phyloP scores from a whole-genome alignment of 2,888 invertebrate genomes.

The Tuta absoluta region DNA sequence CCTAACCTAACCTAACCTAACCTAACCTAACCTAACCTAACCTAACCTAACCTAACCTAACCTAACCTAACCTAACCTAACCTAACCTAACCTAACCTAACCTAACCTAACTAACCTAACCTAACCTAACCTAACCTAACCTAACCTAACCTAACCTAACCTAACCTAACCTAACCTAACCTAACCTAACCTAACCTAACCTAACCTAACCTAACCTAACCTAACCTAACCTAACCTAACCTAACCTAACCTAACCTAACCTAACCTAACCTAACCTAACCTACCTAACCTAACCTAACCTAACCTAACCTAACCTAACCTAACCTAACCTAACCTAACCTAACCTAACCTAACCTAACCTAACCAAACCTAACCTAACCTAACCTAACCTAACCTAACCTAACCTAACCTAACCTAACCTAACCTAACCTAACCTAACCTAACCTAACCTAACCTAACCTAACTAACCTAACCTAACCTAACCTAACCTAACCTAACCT shows the following conservation, averaged over 20 bases:
- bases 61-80: constrained; percentile 36
- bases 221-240: constrained; percentile 34
- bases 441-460: constrained; percentile 35
- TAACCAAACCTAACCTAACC: constrained; percentile 35
- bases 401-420: constrained; percentile 35
- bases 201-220: constrained; percentile 37
- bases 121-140: constrained; percentile 38
- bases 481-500: constrained; percentile 34
- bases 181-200: constrained; percentile 36
- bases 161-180: constrained; percentile 39
- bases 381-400: constrained; percentile 35
- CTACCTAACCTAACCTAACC: too few relatives aligned
- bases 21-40: constrained; percentile 30
- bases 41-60: constrained; percentile 34
- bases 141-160: constrained; percentile 40
- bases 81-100: constrained; percentile 36
- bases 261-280: constrained; percentile 31
- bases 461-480: constrained; percentile 36
- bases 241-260: constrained; percentile 31
- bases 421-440: constrained; percentile 35
- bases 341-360: constrained; percentile 35
- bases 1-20: constrained; percentile 33
- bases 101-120: constrained; percentile 35
- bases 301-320: constrained; percentile 32
- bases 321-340: constrained; percentile 33